phyloP scores from a whole-genome alignment of 2,113 vertebrate species.

The Charina bottae region DNA sequence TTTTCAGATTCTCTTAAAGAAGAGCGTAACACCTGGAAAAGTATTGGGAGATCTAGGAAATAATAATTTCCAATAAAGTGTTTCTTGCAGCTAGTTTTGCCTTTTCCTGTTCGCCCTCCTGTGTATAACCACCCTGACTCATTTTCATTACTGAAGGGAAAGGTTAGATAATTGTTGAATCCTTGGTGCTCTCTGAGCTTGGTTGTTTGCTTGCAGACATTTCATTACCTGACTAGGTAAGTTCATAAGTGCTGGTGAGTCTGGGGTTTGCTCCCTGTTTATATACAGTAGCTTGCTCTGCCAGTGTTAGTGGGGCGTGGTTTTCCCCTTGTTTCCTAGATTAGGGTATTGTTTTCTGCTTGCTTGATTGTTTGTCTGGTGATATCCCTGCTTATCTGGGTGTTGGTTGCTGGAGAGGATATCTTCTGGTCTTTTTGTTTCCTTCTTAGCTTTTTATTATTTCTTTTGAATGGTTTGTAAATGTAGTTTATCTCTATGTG shows the following conservation, averaged over 20 bases:
- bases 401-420: neutral
- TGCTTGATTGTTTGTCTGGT: neutral
- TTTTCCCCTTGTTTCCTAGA: neutral
- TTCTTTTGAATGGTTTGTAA: too few relatives aligned
- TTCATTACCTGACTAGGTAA: neutral
- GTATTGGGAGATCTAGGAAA: neutral
- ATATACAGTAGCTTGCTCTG: too few relatives aligned
- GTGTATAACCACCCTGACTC: too few relatives aligned
- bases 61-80: neutral
- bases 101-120: neutral
- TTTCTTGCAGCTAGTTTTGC: neutral
- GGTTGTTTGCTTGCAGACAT: neutral
- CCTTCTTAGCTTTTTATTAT: too few relatives aligned
- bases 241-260: neutral
- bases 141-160: neutral
- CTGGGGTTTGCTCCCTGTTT: neutral
- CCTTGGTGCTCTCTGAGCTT: neutral
- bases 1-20: neutral
- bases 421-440: too few relatives aligned
- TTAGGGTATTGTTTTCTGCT: neutral
- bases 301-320: too few relatives aligned
- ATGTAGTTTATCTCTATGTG: too few relatives aligned
- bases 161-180: neutral
- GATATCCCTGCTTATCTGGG: neutral
- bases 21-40: neutral